Evolutionary conservation across 2,888 invertebrate species (phyloP).

Genomic region (Venustoraphidia nigricollis): DNA sequence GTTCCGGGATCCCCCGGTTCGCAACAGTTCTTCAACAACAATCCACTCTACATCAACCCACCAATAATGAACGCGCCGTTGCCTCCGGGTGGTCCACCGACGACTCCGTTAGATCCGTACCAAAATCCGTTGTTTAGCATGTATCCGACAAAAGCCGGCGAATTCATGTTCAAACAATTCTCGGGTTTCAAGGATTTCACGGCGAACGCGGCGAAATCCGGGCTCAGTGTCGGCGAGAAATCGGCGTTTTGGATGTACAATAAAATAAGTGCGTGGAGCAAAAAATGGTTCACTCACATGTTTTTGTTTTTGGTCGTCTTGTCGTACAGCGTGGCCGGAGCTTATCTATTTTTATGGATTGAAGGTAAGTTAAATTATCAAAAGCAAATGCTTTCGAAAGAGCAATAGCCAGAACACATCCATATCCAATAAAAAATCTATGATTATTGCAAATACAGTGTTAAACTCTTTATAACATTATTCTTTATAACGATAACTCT

Average conservation of each 20-base stretch:
- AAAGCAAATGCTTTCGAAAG: too few relatives aligned
- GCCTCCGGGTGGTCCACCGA: conserved; percentile 3
- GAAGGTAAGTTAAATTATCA: conserved; percentile 43
- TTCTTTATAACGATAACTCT: too few relatives aligned
- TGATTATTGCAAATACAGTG: too few relatives aligned
- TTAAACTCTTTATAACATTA: too few relatives aligned
- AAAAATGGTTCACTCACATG: conserved; percentile 79
- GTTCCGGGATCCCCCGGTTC: conserved; percentile 1
- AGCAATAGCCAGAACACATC: too few relatives aligned
- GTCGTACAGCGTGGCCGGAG: conserved; percentile 69
- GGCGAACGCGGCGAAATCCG: conserved; percentile 53
- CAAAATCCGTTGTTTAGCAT: conserved; percentile 25
- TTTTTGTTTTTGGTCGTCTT: conserved; percentile 65
- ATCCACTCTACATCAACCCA: conserved; percentile 8
- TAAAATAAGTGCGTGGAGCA: conserved; percentile 60
- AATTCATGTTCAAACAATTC: conserved; percentile 67
- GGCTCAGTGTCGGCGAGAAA: conserved; percentile 71
- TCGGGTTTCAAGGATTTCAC: conserved; percentile 66
- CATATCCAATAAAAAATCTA: too few relatives aligned
- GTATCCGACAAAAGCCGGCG: conserved; percentile 53
- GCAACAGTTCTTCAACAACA: conserved; percentile 1
- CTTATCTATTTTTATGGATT: conserved; percentile 58
- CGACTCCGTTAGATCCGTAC: conserved; percentile 2
- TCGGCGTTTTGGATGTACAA: conserved; percentile 65
- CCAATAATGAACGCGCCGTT: background rate